Base-by-base conservation (phyloP, 2,888 invertebrate species). In the Beris chalybata region DNA sequence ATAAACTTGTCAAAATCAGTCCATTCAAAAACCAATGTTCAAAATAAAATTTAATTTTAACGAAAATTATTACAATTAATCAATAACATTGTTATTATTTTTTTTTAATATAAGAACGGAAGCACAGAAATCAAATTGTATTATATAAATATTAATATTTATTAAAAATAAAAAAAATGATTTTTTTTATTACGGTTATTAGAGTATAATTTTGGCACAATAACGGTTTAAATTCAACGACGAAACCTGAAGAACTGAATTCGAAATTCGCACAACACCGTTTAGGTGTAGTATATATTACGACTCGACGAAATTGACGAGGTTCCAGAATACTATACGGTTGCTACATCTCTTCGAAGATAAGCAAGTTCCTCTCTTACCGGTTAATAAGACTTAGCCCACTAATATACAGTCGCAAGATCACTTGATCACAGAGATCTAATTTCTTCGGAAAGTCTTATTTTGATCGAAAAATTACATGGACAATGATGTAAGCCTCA, bases 201-300 rank as follows among this genome's bases (percentile, higher is more conserved):
- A 32, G 50, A 47, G 59, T 59, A 59, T 59, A 50, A 15, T 48
- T 32, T 32, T 22, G 52, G 38, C 61, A 50, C 12, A 55, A 55
- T 64, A 57, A 64, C 69, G 69, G 66, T 67, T 67, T 67, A 64
- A 69, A 61, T 64, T 64, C 67, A 67, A 64, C 69, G 69, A 57
- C 69, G 66, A 66, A 65, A 65, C 67, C 61, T 67, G 58, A 50
- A 57, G 59, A 66, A 69, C 69, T 69, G 64, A 69, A 59, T 69
- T 69, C 59, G 43, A 65, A 52, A 43, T 65, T 65, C 58, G 65
- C 57, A 58, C 45, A 64, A 64, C 55, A 30, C 64, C 22, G 61
- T 50, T 52, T 50, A 50, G 61, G 30, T 61, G n/a, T 32, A 59
- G 32, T 32, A 50, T 50, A 61, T 47, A 50, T 15, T 15, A 61